Percentiles rank a stretch among this genome's conserved stretches.
These are phyloP conservation scores for Sesamia inferens DNA, from an alignment of 2,888 invertebrate species.

Conservation along the genomic window DNA sequence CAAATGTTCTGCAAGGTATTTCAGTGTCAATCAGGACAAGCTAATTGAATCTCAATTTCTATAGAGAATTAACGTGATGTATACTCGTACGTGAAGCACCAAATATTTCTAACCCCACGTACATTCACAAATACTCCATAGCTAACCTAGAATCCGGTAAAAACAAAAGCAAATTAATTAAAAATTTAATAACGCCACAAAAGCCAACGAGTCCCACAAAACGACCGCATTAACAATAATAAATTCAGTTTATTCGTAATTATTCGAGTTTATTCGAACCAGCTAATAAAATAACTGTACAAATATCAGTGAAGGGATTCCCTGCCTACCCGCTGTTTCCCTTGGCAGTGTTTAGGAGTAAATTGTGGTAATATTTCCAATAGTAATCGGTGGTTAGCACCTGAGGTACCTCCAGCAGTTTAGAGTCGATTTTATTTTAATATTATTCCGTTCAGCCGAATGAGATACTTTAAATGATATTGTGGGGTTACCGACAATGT, in stretches of 20 bases:
- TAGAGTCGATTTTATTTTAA: conserved; percentile 53
- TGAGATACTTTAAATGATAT: conserved; percentile 44
- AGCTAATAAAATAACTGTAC: conserved; percentile 63
- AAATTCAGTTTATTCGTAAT: conserved; percentile 60
- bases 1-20: neutral
- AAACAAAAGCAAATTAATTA: conserved; percentile 25
- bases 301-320: conserved; percentile 58
- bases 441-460: conserved; percentile 38
- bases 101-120: neutral
- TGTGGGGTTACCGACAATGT: conserved; percentile 21
- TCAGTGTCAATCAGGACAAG: neutral
- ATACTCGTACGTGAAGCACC: neutral
- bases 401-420: conserved; percentile 60
- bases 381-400: conserved; percentile 72
- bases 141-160: neutral
- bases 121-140: neutral
- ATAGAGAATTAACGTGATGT: neutral
- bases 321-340: conserved; percentile 61
- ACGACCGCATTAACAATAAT: conserved; percentile 56
- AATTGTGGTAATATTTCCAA: conserved; percentile 71
- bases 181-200: conserved; percentile 42
- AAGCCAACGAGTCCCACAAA: conserved; percentile 39
- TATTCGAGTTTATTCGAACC: conserved; percentile 45
- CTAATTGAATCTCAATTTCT: neutral
- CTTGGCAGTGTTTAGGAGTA: conserved; percentile 70